Conservation (phyloP, 2,113 vertebrate genomes). For the Marcusenius ussheri region DNA sequence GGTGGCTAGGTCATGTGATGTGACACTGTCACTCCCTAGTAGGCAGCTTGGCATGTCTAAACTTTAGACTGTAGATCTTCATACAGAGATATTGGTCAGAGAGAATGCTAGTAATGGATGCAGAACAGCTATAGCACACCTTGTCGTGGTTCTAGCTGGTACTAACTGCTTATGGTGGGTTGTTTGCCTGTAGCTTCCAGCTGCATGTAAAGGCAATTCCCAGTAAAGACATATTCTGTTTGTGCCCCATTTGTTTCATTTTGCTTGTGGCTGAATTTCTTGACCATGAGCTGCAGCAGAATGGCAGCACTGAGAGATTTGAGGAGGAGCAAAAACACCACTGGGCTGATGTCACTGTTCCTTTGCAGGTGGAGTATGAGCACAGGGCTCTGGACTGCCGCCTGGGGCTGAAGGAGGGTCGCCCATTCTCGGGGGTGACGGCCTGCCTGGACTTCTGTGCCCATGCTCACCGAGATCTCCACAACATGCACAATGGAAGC, state of each 20-base stretch:
- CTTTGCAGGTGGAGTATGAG: slow-evolving; percentile 81
- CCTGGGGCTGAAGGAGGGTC: slow-evolving; percentile 81
- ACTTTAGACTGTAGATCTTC: not conserved
- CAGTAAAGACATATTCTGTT: not conserved
- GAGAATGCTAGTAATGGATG: not conserved
- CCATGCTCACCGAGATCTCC: slow-evolving; percentile 90
- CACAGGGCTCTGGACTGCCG: slow-evolving; percentile 85
- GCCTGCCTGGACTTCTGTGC: slow-evolving; percentile 95
- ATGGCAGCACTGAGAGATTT: not conserved
- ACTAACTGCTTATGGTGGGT: not conserved
- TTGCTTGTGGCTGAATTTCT: not conserved
- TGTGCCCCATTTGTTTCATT: not conserved
- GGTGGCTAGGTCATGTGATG: not conserved
- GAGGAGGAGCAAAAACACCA: not conserved
- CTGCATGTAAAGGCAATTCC: not conserved
- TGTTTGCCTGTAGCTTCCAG: not conserved
- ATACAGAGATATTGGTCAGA: not conserved
- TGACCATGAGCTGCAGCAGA: not conserved
- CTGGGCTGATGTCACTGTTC: not conserved
- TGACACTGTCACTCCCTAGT: not conserved
- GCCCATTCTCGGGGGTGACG: slow-evolving; percentile 94
- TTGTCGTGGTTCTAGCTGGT: not conserved
- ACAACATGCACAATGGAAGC: slow-evolving; percentile 94
- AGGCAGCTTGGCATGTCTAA: not conserved
- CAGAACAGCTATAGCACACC: not conserved